Base-by-base conservation (phyloP, 2,888 invertebrate species). In the Timema cristinae region DNA sequence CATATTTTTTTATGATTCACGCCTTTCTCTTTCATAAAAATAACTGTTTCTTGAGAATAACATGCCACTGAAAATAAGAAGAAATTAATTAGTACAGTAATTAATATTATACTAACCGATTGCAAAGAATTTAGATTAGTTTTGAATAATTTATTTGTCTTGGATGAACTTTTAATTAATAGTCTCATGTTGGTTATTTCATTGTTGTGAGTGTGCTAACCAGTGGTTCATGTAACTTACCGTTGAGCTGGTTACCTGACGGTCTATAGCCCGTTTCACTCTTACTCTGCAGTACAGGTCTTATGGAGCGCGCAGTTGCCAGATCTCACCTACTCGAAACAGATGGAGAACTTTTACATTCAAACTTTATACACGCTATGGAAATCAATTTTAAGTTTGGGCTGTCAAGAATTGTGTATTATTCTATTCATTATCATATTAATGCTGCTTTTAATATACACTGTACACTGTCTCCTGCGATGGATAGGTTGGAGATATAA, bases 231-330 rank as follows among this genome's bases (percentile, higher is more conserved):
- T 69, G 67, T 51, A 70, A 56, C 72, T 77, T 80, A 88, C 88
- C 83, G 80, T 94, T 92, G 2, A 94, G 79, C 50, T 89, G 86
- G 83, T 97, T 93, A 15, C 94, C 96, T n/a, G 86, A 85, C 79
- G 89, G 89, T 74, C 95, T 86, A n/a, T 86, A 0, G 98, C 97
- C 79, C 96, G 91, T 0, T 91, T 89, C 88, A 98, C 90, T 84
- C 93, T 93, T 73, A n/a, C 89, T 73, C 80, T 97, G 96, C 4
- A 97, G 80, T 54, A 87, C n/a, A n/a, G n/a, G n/a, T n/a, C n/a
- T n/a, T n/a, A n/a, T n/a, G n/a, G n/a, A n/a, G n/a, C n/a, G n/a
- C n/a, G n/a, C n/a, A n/a, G n/a, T n/a, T n/a, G n/a, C n/a, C n/a
- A n/a, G n/a, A n/a, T n/a, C n/a, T n/a, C n/a, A n/a, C n/a, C n/a